These are phyloP conservation scores for Capitella teleta DNA, from an alignment of 1,140 invertebrate species.

Conservation along the genomic window DNA sequence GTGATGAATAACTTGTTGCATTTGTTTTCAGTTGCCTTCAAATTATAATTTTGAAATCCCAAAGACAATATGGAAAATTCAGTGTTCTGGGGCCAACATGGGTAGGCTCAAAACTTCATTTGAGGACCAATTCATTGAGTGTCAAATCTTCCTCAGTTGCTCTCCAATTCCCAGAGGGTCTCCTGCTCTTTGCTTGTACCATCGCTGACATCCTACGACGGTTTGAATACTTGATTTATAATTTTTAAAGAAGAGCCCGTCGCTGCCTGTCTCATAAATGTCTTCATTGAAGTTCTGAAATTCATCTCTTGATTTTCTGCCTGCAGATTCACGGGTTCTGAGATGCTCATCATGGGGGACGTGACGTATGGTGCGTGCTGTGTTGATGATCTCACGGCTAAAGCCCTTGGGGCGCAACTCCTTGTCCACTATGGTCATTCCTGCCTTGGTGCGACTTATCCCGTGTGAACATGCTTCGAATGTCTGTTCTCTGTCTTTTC, in stretches of 20 bases:
- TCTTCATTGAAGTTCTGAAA: background rate
- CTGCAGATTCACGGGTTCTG: constrained; percentile 69
- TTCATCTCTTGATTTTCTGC: background rate
- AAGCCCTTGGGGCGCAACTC: constrained; percentile 78
- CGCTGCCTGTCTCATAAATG: background rate
- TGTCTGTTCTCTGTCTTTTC: background rate
- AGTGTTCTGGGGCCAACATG: constrained; percentile 62
- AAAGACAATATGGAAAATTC: constrained; percentile 94
- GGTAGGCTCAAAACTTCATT: constrained; percentile 22
- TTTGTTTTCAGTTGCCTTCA: constrained; percentile 53
- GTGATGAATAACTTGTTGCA: constrained; percentile 4
- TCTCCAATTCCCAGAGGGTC: constrained; percentile 91
- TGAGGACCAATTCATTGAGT: background rate
- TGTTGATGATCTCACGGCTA: constrained; percentile 93
- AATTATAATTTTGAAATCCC: constrained; percentile 99
- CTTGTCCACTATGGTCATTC: constrained; percentile 97
- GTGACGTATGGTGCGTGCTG: constrained; percentile 98
- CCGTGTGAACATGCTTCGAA: background rate
- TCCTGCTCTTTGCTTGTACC: constrained; percentile 81
- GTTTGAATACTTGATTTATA: constrained; percentile 17
- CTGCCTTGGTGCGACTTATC: constrained; percentile 56
- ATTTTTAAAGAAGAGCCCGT: background rate
- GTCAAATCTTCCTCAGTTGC: constrained; percentile 55
- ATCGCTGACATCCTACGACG: constrained; percentile 86
- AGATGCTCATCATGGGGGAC: constrained; percentile 97